Conservation (phyloP, 2,113 vertebrate genomes). For the Dendrocopos noguchii region DNA sequence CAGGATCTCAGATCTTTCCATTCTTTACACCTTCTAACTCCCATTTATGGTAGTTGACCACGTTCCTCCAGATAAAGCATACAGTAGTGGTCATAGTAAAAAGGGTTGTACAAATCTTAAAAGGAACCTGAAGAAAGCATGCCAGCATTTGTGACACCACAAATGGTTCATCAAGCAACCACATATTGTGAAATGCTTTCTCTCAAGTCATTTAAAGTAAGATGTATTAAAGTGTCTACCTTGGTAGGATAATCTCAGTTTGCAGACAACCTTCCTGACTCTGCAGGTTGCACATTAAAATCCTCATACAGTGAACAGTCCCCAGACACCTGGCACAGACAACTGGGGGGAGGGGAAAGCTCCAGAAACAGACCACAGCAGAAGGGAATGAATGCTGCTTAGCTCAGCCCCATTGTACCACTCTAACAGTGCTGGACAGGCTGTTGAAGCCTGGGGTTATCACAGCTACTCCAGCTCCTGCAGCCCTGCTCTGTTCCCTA, state of each 20-base stretch:
- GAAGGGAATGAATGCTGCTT: not conserved
- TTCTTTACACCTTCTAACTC: not conserved
- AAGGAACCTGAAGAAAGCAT: not conserved
- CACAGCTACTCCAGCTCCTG: not conserved
- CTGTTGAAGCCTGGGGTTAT: not conserved
- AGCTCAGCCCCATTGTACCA: not conserved
- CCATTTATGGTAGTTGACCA: not conserved
- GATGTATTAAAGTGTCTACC: rapidly evolving
- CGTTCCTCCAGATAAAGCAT: not conserved
- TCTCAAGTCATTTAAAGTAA: not conserved
- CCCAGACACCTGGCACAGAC: not conserved
- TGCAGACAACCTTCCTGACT: not conserved
- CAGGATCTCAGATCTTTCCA: not conserved
- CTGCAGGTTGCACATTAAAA: not conserved
- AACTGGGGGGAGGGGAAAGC: not conserved
- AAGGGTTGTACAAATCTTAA: not conserved
- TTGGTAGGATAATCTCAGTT: not conserved
- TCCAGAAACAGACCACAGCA: not conserved
- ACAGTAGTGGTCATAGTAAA: not conserved
- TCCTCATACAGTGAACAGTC: not conserved
- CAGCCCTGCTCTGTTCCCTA: not conserved
- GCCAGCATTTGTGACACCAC: not conserved
- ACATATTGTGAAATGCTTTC: not conserved
- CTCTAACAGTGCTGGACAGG: not conserved
- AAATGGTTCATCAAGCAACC: not conserved